phyloP scores from a whole-genome alignment of 1,140 invertebrate genomes.

The Zelostemma sp. region DNA sequence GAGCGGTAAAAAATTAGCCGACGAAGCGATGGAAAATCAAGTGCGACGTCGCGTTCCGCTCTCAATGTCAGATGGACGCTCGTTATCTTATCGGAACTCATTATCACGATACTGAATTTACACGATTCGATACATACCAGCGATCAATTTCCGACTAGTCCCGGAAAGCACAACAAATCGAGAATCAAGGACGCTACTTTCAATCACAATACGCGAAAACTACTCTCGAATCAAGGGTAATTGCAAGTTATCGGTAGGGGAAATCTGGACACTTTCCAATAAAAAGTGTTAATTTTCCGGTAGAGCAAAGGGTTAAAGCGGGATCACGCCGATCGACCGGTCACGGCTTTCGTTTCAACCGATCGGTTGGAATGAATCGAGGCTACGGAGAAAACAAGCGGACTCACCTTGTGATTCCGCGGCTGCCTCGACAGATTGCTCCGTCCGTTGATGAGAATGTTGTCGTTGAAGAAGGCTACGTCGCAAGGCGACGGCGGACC shows the following conservation, averaged over 20 bases:
- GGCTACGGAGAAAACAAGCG: not conserved
- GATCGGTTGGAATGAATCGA: not conserved
- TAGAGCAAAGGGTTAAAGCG: conserved; percentile 19
- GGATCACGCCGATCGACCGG: not conserved
- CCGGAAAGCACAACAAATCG: not conserved
- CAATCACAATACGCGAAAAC: not conserved
- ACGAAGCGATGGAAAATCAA: conserved; percentile 24
- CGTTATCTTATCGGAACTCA: conserved; percentile 7
- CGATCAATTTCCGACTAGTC: not conserved
- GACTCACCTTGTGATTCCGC: conserved; percentile 74
- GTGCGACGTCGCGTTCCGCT: conserved; percentile 29
- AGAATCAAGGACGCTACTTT: not conserved
- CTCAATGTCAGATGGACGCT: conserved; percentile 22
- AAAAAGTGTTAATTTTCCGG: conserved; percentile 49
- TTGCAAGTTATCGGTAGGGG: conserved; percentile 22
- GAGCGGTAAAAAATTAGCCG: too few species aligned
- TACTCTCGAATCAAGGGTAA: conserved; percentile 15
- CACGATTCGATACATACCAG: not conserved
- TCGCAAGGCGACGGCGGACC: conserved; percentile 84
- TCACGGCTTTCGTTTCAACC: conserved; percentile 28
- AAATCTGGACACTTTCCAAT: conserved; percentile 50
- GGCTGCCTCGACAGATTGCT: conserved; percentile 80
- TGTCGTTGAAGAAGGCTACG: conserved; percentile 88
- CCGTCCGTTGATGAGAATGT: conserved; percentile 89
- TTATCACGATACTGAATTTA: conserved; percentile 8